Percentiles rank a stretch among this genome's conserved stretches.
phyloP scores from a whole-genome alignment of 2,797 vertebrate species.

The Microhierax caerulescens region DNA sequence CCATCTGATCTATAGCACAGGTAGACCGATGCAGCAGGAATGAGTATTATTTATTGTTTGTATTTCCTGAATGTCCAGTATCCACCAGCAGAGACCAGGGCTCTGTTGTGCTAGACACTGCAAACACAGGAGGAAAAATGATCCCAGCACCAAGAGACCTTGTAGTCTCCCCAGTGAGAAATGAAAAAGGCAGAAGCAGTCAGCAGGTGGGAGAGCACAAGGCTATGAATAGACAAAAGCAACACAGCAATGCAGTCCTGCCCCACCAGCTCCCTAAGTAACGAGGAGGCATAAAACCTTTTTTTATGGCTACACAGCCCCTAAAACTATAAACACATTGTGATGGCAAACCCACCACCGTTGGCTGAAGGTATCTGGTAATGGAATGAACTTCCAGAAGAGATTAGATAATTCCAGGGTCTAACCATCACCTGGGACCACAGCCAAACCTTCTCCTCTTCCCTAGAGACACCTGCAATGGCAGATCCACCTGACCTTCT shows the following conservation, averaged over 20 bases:
- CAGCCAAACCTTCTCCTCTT: background rate
- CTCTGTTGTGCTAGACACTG: background rate
- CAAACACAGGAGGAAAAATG: background rate
- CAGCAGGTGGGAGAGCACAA: background rate
- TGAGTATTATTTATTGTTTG: constrained; percentile 7
- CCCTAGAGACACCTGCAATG: background rate
- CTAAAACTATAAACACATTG: background rate
- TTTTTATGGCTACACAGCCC: background rate
- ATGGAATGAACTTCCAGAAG: background rate
- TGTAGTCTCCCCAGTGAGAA: background rate
- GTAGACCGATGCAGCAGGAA: background rate
- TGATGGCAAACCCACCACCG: background rate
- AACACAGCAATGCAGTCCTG: background rate
- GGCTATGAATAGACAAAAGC: background rate
- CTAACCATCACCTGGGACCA: background rate
- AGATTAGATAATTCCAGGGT: background rate
- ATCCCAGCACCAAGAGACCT: background rate
- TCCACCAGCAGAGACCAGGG: background rate
- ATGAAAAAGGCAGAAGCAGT: background rate
- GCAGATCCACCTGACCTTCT: background rate
- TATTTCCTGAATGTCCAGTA: background rate
- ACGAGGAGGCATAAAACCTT: background rate
- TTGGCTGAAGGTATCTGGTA: background rate
- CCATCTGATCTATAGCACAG: constrained; percentile 7
- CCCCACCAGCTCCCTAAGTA: background rate